Evolutionary conservation across 2,888 invertebrate species (phyloP).

Genomic region (Amphipyra berbera): DNA sequence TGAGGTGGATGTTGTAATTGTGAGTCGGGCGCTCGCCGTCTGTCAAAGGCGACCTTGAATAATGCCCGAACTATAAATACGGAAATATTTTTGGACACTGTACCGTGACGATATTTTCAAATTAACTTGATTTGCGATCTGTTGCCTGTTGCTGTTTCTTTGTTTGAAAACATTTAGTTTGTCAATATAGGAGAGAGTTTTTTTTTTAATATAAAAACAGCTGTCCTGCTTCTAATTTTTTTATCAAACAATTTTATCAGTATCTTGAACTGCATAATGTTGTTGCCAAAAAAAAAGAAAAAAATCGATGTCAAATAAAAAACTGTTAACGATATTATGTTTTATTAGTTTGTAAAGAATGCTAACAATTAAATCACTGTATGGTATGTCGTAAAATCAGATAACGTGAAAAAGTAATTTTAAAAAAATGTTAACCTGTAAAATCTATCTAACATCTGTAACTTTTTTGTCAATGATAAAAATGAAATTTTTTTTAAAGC

Average conservation of each 20-base stretch:
- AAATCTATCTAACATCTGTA: too few species aligned
- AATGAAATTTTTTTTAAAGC: too few species aligned
- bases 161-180: conserved; percentile 60
- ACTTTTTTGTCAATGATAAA: too few species aligned
- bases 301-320: not conserved
- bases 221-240: conserved; percentile 48
- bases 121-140: conserved; percentile 72
- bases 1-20: conserved; percentile 75
- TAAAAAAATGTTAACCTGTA: too few species aligned
- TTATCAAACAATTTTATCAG: conserved; percentile 11
- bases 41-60: conserved; percentile 86
- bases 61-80: conserved; percentile 84
- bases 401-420: too few species aligned
- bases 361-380: too few species aligned
- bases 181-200: conserved; percentile 39
- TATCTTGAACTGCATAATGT: conserved; percentile 61
- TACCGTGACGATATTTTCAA: conserved; percentile 72
- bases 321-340: not conserved
- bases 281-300: conserved; percentile 22
- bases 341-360: too few species aligned
- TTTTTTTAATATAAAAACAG: conserved; percentile 36
- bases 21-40: conserved; percentile 74
- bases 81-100: conserved; percentile 84
- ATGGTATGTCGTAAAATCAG: too few species aligned
- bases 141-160: conserved; percentile 60